phyloP scores from a whole-genome alignment of 2,797 vertebrate species.

The Periophthalmus magnuspinnatus region DNA sequence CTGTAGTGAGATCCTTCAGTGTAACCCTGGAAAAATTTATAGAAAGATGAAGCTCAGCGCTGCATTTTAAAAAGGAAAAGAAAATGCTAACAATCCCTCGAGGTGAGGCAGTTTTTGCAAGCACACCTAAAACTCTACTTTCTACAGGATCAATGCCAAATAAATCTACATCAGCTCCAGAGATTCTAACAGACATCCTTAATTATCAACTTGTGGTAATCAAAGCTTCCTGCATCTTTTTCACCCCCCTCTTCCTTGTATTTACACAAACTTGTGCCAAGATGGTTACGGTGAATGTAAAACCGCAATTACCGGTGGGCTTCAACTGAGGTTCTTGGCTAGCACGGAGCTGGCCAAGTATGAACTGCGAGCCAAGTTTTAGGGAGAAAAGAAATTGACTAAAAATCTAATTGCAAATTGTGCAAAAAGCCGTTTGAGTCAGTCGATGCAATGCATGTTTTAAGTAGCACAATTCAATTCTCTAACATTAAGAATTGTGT shows the following conservation, averaged over 20 bases:
- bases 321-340: conserved; percentile 70
- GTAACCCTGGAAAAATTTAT: conserved; percentile 79
- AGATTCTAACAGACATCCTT: conserved; percentile 75
- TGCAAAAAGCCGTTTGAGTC: conserved; percentile 48
- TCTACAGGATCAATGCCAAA: conserved; percentile 69
- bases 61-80: neutral
- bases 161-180: conserved; percentile 70
- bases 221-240: conserved; percentile 72
- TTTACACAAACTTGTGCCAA: conserved; percentile 75
- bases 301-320: conserved; percentile 75
- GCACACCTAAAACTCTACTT: conserved; percentile 52
- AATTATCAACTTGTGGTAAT: conserved; percentile 78
- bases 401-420: conserved; percentile 65
- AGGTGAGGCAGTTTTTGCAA: conserved; percentile 27
- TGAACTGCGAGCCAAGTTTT: conserved; percentile 71
- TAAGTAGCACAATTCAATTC: conserved; percentile 46
- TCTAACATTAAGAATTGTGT: conserved; percentile 37
- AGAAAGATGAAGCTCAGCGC: conserved; percentile 4
- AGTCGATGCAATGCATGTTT: conserved; percentile 44
- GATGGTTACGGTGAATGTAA: conserved; percentile 73
- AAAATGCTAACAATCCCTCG: conserved; percentile 23
- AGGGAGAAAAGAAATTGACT: conserved; percentile 69
- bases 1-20: conserved; percentile 87
- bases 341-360: conserved; percentile 66
- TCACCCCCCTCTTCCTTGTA: conserved; percentile 74